Conservation (phyloP, 2,113 vertebrate species). For the Nanorana parkeri region DNA sequence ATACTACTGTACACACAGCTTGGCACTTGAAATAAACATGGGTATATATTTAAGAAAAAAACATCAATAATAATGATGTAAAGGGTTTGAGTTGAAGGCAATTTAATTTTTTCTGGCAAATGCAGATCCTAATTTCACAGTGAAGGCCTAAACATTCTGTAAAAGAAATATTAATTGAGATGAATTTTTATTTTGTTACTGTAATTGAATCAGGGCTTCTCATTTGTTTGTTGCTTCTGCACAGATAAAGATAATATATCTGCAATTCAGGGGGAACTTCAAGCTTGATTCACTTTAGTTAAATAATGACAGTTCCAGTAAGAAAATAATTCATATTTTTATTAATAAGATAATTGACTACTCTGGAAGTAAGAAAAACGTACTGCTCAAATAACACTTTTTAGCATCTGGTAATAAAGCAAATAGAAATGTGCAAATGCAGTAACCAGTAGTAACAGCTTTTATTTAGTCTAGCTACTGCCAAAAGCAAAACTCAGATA, state of each 20-base stretch:
- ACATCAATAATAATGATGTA: background rate
- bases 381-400: no score
- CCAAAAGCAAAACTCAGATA: no score
- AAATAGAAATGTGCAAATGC: no score
- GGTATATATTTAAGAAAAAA: slow-evolving; percentile 9
- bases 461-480: no score
- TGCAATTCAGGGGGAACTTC: background rate
- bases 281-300: background rate
- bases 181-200: background rate
- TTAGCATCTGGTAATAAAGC: no score
- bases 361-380: no score
- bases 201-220: background rate
- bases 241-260: background rate
- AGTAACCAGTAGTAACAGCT: no score
- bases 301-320: background rate
- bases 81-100: background rate
- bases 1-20: background rate
- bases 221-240: no score
- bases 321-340: no score
- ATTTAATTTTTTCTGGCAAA: background rate
- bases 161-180: background rate
- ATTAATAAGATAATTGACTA: no score
- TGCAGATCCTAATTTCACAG: background rate
- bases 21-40: slow-evolving; percentile 1
- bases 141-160: background rate